These are phyloP conservation scores for Dynastes tityus DNA, from an alignment of 2,888 invertebrate species.

Conservation along the genomic window DNA sequence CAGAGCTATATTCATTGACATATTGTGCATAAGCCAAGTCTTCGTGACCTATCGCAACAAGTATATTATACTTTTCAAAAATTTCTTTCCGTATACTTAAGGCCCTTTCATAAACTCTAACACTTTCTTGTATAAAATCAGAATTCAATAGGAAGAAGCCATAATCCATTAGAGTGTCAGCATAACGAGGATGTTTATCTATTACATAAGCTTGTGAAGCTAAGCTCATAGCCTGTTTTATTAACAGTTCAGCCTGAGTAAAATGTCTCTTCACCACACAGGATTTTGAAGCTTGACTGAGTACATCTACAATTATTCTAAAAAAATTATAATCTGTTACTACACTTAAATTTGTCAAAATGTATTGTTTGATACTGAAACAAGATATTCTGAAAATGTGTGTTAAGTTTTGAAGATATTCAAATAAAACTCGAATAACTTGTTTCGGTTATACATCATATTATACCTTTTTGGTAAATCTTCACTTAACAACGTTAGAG, in stretches of 20 bases:
- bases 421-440: no score
- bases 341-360: slow-evolving; percentile 12
- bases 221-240: slow-evolving; percentile 85
- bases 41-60: slow-evolving; percentile 92
- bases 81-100: slow-evolving; percentile 82
- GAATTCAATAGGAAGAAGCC: slow-evolving; percentile 93
- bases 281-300: slow-evolving; percentile 90
- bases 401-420: no score
- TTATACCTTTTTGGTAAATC: slow-evolving; percentile 76
- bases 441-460: no score
- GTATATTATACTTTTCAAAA: slow-evolving; percentile 88
- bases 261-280: slow-evolving; percentile 93
- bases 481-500: slow-evolving; percentile 79
- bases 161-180: slow-evolving; percentile 89
- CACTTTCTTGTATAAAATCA: slow-evolving; percentile 88
- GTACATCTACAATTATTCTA: slow-evolving; percentile 84
- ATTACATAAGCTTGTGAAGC: slow-evolving; percentile 77
- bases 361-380: slow-evolving; percentile 27
- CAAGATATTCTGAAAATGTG: not conserved
- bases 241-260: slow-evolving; percentile 84
- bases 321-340: slow-evolving; percentile 52
- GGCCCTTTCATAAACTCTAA: slow-evolving; percentile 87
- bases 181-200: slow-evolving; percentile 84
- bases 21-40: slow-evolving; percentile 95
- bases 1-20: slow-evolving; percentile 92